phyloP scores from a whole-genome alignment of 1,140 invertebrate genomes.

The Portunus trituberculatus region DNA sequence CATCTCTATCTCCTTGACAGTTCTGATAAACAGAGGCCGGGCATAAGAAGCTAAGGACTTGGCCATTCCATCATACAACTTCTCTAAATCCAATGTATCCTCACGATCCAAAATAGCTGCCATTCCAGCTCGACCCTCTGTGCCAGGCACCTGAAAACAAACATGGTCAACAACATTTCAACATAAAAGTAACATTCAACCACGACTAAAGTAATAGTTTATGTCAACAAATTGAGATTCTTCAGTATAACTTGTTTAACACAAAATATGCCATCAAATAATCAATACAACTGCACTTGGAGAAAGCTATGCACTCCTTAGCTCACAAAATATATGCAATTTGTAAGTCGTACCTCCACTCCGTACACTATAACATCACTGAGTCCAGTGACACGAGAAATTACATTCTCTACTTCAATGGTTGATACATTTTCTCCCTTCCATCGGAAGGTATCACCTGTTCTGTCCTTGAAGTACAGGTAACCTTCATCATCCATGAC shows the following conservation, averaged over 20 bases:
- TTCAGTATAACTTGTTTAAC: neutral
- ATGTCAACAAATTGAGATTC: neutral
- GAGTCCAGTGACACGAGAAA: conserved; percentile 92
- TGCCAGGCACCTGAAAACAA: conserved; percentile 84
- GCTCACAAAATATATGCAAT: neutral
- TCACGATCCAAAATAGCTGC: conserved; percentile 93
- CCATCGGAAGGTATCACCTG: conserved; percentile 96
- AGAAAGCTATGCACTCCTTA: neutral
- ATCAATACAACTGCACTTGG: neutral
- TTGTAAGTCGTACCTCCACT: conserved; percentile 85
- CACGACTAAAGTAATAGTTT: neutral
- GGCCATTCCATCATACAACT: conserved; percentile 84
- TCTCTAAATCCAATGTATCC: conserved; percentile 85
- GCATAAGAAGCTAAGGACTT: conserved; percentile 92
- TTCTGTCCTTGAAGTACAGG: conserved; percentile 97
- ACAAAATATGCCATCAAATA: no score
- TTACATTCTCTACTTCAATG: conserved; percentile 96
- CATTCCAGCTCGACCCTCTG: conserved; percentile 97
- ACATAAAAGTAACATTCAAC: no score
- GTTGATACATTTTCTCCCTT: conserved; percentile 99
- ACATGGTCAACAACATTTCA: no score
- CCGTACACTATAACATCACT: conserved; percentile 97
- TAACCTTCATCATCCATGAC: conserved; percentile 95
- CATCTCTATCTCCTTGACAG: conserved; percentile 90
- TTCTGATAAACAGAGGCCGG: conserved; percentile 92